These are phyloP conservation scores for Andricus quercusramuli DNA, from an alignment of 2,888 invertebrate genomes.

Conservation along the genomic window DNA sequence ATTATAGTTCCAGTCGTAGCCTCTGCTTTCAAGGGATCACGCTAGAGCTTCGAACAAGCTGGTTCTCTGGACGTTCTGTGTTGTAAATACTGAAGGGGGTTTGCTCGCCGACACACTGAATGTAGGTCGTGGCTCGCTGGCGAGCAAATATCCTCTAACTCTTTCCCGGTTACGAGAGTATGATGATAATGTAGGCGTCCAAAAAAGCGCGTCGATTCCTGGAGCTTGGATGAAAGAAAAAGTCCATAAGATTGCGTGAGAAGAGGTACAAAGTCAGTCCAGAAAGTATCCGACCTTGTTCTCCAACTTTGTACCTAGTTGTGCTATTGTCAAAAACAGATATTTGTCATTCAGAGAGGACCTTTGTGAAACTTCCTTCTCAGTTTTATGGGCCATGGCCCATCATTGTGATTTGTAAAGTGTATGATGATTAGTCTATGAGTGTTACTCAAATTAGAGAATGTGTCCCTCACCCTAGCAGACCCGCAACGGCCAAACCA, in stretches of 20 bases:
- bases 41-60: conserved; percentile 39
- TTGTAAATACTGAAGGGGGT: conserved; percentile 53
- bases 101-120: conserved; percentile 54
- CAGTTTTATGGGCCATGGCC: too few relatives aligned
- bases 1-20: conserved; percentile 48
- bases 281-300: too few relatives aligned
- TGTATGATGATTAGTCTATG: too few relatives aligned
- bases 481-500: too few relatives aligned
- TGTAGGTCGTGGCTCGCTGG: conserved; percentile 52
- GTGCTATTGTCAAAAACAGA: too few relatives aligned
- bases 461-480: too few relatives aligned
- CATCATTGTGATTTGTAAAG: too few relatives aligned
- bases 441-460: too few relatives aligned
- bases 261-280: not conserved
- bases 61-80: conserved; percentile 24
- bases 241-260: not conserved
- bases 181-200: conserved; percentile 38
- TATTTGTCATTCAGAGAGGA: too few relatives aligned
- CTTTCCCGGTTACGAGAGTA: conserved; percentile 47
- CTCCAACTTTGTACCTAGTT: too few relatives aligned
- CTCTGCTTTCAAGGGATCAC: conserved; percentile 43
- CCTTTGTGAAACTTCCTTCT: too few relatives aligned
- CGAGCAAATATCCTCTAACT: conserved; percentile 57
- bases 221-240: conserved; percentile 4
- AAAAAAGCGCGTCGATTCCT: conserved; percentile 45